A percentile compares a stretch with the other conserved stretches of the same genome.
Conservation (phyloP, 2,888 invertebrate species). For the Amblyjoppa proteus region DNA sequence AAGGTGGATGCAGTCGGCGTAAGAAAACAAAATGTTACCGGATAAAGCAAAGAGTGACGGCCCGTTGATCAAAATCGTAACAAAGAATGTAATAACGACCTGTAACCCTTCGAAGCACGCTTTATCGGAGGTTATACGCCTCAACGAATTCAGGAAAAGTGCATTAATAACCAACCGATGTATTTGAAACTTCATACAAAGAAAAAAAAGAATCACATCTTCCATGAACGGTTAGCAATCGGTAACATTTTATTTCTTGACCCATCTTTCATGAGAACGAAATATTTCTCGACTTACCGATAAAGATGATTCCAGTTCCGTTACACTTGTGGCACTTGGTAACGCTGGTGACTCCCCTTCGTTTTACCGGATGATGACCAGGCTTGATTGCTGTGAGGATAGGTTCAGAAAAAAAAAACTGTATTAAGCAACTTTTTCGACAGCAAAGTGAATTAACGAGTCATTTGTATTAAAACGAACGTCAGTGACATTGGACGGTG, state of each 20-base stretch:
- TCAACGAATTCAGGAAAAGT: no score
- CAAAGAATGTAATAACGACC: no score
- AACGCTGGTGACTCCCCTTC: slow-evolving; percentile 92
- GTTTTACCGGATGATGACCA: slow-evolving; percentile 91
- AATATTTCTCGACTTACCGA: slow-evolving; percentile 85
- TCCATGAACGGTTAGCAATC: slow-evolving; percentile 58
- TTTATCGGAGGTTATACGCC: no score
- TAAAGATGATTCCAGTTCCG: slow-evolving; percentile 94
- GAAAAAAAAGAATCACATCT: slow-evolving; percentile 10
- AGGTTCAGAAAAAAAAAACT: slow-evolving; percentile 33
- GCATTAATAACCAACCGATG: no score
- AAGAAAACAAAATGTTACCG: slow-evolving; percentile 71
- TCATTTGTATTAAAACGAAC: neutral
- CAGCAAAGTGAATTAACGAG: neutral
- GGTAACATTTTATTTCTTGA: slow-evolving; percentile 75
- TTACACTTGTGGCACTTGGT: slow-evolving; percentile 96
- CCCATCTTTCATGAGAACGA: slow-evolving; percentile 56
- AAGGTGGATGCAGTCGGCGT: slow-evolving; percentile 70
- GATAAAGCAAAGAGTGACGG: slow-evolving; percentile 23
- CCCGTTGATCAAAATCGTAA: neutral
- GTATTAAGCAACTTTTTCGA: slow-evolving; percentile 22
- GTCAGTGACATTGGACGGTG: neutral
- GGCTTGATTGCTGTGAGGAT: slow-evolving; percentile 82
- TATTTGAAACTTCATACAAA: no score
- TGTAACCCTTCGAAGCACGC: no score